Evolutionary conservation across 1,140 invertebrate genomes (phyloP).

Genomic region (Eriocheir sinensis): DNA sequence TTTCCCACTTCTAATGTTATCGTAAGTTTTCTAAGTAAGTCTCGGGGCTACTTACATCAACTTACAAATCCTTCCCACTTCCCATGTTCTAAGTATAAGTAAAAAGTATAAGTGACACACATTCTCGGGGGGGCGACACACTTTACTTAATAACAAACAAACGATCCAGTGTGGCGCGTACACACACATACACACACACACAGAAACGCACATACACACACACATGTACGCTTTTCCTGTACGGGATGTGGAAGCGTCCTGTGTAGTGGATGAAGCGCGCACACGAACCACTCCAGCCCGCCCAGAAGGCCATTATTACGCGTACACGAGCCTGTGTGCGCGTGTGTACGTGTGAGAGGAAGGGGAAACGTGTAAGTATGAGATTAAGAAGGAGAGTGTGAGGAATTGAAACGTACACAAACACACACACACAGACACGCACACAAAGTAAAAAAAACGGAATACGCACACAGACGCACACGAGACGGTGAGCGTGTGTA

Average conservation of each 20-base stretch:
- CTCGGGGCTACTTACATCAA: no score
- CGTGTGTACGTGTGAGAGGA: constrained; percentile 5
- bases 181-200: not conserved
- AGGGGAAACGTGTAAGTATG: no score
- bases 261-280: not conserved
- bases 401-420: not conserved
- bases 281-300: not conserved
- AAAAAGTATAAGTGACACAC: no score
- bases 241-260: not conserved
- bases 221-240: not conserved
- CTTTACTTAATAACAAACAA: no score
- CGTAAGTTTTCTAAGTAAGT: no score
- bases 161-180: no score
- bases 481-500: not conserved
- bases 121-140: no score
- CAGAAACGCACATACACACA: not conserved
- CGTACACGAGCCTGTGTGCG: not conserved
- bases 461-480: not conserved
- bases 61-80: no score
- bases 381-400: not conserved
- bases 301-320: not conserved
- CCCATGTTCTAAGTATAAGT: no score
- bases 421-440: not conserved
- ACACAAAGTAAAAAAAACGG: not conserved
- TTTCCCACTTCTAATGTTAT: no score